phyloP scores from a whole-genome alignment of 1,140 invertebrate genomes.

The Zaprionus vittiger region DNA sequence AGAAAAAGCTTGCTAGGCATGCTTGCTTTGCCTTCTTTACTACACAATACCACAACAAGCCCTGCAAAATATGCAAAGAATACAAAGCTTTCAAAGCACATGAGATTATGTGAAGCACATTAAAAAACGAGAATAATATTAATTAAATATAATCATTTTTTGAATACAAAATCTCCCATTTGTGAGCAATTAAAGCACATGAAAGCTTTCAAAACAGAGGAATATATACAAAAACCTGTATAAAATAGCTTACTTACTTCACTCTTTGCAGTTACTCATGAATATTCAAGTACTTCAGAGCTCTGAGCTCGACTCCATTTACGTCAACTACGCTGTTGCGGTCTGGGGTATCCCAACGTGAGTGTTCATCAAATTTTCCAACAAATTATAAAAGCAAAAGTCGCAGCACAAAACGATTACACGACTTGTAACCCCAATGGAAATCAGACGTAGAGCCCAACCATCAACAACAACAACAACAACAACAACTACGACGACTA shows the following conservation, averaged over 20 bases:
- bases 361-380: conserved; percentile 66
- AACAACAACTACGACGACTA: conserved; percentile 7
- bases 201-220: not conserved
- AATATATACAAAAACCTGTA: not conserved
- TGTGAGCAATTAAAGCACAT: not conserved
- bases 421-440: conserved; percentile 46
- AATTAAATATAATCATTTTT: not conserved
- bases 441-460: conserved; percentile 31
- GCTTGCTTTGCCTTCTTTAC: not conserved
- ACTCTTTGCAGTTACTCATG: not conserved
- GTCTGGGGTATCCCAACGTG: conserved; percentile 1
- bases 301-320: not conserved
- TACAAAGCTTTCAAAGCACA: not conserved
- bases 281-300: conserved; percentile 22
- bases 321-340: not conserved
- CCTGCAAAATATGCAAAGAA: no score
- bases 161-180: not conserved
- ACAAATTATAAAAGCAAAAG: conserved; percentile 65
- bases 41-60: no score
- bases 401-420: conserved; percentile 70
- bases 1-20: no score
- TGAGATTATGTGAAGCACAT: no score
- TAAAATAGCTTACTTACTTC: not conserved
- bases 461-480: conserved; percentile 8
- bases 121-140: no score